These are phyloP conservation scores for Knipowitschia caucasica DNA, from an alignment of 2,797 vertebrate genomes.

Conservation along the genomic window DNA sequence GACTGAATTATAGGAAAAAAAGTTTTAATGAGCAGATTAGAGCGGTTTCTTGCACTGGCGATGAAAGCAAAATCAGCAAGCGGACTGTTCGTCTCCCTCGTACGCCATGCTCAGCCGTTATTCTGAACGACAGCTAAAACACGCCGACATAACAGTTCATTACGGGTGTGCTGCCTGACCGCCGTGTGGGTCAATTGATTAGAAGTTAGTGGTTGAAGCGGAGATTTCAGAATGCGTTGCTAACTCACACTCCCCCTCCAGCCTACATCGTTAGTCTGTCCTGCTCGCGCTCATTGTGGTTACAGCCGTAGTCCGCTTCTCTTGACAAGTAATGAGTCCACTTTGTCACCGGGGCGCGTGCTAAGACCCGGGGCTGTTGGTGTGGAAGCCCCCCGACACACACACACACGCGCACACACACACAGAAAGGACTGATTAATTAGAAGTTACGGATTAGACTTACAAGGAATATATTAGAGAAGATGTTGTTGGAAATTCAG, in stretches of 20 bases:
- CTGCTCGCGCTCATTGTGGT: slow-evolving; percentile 26
- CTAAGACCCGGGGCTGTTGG: slow-evolving; percentile 34
- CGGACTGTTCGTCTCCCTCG: not conserved
- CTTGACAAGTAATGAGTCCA: slow-evolving; percentile 49
- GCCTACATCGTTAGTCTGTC: slow-evolving; percentile 52
- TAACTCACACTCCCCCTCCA: slow-evolving; percentile 30
- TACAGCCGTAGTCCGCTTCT: slow-evolving; percentile 24
- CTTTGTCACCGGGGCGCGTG: slow-evolving; percentile 47
- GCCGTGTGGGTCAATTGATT: slow-evolving; percentile 34
- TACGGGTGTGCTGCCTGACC: slow-evolving; percentile 22
- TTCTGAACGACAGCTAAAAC: slow-evolving; percentile 45
- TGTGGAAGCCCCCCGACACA: not conserved
- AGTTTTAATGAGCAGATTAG: too few relatives aligned
- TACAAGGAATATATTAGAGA: not conserved
- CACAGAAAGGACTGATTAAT: slow-evolving; percentile 11
- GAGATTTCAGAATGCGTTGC: slow-evolving; percentile 37
- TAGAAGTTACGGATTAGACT: not conserved
- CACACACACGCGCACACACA: not conserved
- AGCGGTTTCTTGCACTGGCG: too few relatives aligned
- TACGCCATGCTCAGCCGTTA: slow-evolving; percentile 27
- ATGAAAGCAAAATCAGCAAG: not conserved
- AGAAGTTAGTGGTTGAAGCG: slow-evolving; percentile 26
- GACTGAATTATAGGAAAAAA: too few relatives aligned
- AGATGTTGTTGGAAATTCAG: too few relatives aligned
- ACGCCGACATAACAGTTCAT: slow-evolving; percentile 40